A percentile compares a stretch with the other conserved stretches of the same genome.
phyloP scores from a whole-genome alignment of 1,140 invertebrate species.

The Lysiphlebus fabarum region DNA sequence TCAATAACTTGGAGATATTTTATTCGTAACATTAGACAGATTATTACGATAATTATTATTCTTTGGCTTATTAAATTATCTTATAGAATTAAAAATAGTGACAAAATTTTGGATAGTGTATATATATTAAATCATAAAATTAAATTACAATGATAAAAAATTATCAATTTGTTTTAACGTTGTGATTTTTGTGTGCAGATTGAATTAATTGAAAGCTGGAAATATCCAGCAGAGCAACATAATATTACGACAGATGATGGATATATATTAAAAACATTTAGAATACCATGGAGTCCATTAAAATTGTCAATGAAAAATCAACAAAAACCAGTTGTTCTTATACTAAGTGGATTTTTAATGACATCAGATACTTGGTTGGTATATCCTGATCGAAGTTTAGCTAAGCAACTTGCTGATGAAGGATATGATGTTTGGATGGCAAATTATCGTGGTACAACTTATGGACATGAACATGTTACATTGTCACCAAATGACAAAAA shows the following conservation, averaged over 20 bases:
- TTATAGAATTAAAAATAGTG: too few species aligned
- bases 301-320: too few species aligned
- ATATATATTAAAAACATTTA: background rate
- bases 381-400: background rate
- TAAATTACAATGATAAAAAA: too few species aligned
- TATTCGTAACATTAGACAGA: too few species aligned
- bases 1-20: too few species aligned
- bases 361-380: background rate
- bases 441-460: slow-evolving; percentile 54
- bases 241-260: slow-evolving; percentile 1
- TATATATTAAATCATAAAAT: too few species aligned
- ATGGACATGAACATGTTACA: slow-evolving; percentile 42
- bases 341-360: background rate
- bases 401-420: slow-evolving; percentile 37
- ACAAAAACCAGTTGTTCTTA: background rate
- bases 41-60: too few species aligned
- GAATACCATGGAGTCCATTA: background rate
- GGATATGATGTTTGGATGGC: slow-evolving; percentile 58
- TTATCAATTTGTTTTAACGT: background rate
- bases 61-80: too few species aligned
- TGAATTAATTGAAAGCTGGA: background rate
- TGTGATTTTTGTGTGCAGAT: background rate
- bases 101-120: too few species aligned
- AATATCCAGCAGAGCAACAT: background rate
- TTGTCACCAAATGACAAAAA: slow-evolving; percentile 39